Evolutionary conservation across 2,888 invertebrate species (phyloP), one percentile per base, ranked within the genome.

Genomic region (Tribolium freemani): DNA sequence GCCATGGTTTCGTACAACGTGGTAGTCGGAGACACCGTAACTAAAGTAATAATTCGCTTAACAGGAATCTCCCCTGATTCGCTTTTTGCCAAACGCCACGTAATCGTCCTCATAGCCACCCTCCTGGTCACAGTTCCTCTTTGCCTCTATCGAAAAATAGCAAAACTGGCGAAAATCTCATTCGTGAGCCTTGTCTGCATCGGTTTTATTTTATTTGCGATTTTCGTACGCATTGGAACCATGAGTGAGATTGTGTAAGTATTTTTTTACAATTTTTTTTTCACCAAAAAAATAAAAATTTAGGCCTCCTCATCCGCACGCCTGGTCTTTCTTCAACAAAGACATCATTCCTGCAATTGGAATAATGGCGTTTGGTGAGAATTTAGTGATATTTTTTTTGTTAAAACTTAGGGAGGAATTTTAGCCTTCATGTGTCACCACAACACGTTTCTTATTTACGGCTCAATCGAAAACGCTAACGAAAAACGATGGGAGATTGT

Each of bases 381-480:
- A 77, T 16, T 16, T 16, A 16, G 16, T 16, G 13, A 26, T 13
- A 38, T 63, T 20, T 57, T 57, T 57, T 5, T 10, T 10, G 44
- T 38, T 4, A 50, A 50, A 16, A 11, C 1, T 50, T 10, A 26
- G 26, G 5, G 26, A 1, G 26, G 0, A 5, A 26, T 86, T 87
- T 53, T 84, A 93, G 93, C 95, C n/a, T 96, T 94, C 84, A 95
- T 96, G 95, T 96, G 95, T 83, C 95, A 96, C 82, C 95, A 95
- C 87, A 95, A 94, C 84, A 94, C 94, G 68, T 96, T 95, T 84
- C 88, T 96, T 74, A 91, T 96, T 77, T 95, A 94, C 87, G 91
- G 92, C 72, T 94, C 94, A 45, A 91, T 96, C 86, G 90, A 92
- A 82, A 90, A 93, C 77, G 92, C 93, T 3, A 91, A 90, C 48